Conservation (phyloP, 2,797 vertebrate species). For the Sternotherus odoratus region DNA sequence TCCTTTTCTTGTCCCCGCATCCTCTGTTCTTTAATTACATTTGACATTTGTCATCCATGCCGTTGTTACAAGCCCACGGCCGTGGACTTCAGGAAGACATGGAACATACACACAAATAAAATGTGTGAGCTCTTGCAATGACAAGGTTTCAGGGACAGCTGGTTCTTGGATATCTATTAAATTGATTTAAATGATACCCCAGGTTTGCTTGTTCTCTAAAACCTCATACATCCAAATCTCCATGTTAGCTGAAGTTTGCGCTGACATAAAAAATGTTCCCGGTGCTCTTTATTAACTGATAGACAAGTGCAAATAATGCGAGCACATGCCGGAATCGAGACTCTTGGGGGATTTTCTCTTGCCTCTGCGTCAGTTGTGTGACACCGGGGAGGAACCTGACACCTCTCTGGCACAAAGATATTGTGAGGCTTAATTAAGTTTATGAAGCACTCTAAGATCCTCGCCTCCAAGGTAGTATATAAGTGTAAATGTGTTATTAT, state of each 20-base stretch:
- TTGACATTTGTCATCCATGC: neutral
- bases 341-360: neutral
- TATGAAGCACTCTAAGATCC: neutral
- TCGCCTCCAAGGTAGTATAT: neutral
- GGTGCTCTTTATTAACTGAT: neutral
- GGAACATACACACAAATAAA: neutral
- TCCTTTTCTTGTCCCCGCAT: neutral
- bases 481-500: fast-evolving
- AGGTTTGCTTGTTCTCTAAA: neutral
- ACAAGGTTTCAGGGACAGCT: neutral
- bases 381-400: neutral
- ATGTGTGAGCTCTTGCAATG: neutral
- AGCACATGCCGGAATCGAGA: neutral
- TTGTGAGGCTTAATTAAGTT: neutral
- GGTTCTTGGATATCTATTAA: conserved; percentile 1
- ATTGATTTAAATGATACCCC: neutral
- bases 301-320: neutral
- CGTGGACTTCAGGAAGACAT: neutral
- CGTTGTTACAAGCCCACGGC: neutral
- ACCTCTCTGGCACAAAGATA: neutral
- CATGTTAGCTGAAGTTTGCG: neutral
- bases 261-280: neutral
- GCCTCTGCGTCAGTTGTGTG: neutral
- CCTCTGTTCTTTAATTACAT: neutral
- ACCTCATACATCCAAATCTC: neutral